Evolutionary conservation across 1,140 invertebrate genomes (phyloP).

Genomic region (Bombus consobrinus): DNA sequence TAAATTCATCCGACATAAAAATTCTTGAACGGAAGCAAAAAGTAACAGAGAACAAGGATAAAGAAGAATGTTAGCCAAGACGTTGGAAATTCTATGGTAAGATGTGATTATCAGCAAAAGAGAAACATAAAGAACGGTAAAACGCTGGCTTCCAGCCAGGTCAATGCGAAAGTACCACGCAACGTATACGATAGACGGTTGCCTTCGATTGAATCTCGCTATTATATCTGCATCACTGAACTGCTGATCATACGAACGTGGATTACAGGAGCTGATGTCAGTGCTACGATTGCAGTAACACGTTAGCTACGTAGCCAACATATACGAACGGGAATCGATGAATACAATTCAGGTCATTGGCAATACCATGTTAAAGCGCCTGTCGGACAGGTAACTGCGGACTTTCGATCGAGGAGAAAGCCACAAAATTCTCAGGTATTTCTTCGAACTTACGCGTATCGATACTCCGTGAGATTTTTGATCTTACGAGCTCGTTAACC

Average conservation of each 20-base stretch:
- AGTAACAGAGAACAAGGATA: neutral
- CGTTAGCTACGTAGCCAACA: neutral
- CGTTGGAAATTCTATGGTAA: neutral
- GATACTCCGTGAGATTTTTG: no score
- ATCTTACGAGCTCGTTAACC: no score
- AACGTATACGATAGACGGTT: constrained; percentile 21
- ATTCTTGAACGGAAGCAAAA: neutral
- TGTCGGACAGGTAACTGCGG: neutral
- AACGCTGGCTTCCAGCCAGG: constrained; percentile 49
- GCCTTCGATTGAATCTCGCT: neutral
- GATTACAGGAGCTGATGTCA: constrained; percentile 30
- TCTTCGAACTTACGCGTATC: neutral
- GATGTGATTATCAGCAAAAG: neutral
- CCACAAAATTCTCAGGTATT: neutral
- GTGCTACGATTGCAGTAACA: constrained; percentile 27
- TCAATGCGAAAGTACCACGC: constrained; percentile 42
- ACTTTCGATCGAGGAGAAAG: constrained; percentile 18
- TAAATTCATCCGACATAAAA: neutral
- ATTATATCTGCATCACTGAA: constrained; percentile 29
- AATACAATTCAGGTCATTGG: constrained; percentile 30
- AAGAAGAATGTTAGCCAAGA: neutral
- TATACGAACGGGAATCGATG: neutral
- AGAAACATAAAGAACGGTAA: constrained; percentile 4
- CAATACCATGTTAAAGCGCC: neutral
- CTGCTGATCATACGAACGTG: constrained; percentile 7